phyloP scores from a whole-genome alignment of 64 coral and sea anemone species.

The Montipora foliosa region DNA sequence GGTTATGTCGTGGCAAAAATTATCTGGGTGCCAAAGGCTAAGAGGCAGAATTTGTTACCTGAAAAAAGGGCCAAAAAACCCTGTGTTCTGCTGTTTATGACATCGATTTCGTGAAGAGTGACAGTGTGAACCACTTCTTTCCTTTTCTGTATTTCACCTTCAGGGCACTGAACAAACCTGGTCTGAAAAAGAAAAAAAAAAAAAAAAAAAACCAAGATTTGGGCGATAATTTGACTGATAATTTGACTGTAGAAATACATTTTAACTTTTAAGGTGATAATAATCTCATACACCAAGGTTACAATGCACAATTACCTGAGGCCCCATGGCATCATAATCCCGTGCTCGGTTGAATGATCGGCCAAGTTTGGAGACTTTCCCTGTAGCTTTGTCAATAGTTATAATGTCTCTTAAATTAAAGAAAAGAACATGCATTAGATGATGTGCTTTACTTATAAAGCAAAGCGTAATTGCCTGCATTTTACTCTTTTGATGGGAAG shows the following conservation, averaged over 20 bases:
- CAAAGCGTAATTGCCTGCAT: no score
- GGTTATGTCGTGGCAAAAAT: no score
- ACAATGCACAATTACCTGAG: constrained; percentile 50
- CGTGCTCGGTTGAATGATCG: constrained; percentile 97
- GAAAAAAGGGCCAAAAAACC: constrained; percentile 97
- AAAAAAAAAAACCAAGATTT: not conserved
- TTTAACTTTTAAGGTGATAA: no score
- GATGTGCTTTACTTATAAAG: no score
- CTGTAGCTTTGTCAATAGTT: constrained; percentile 99
- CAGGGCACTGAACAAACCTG: constrained; percentile 98
- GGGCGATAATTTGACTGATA: no score
- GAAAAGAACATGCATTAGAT: not conserved
- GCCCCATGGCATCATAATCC: constrained; percentile 99
- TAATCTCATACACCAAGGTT: not conserved
- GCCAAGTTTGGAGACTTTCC: constrained; percentile 96
- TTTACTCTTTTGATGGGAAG: no score
- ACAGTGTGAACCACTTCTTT: constrained; percentile 99
- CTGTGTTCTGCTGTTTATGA: constrained; percentile 99
- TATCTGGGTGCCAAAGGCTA: not conserved
- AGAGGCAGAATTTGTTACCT: constrained; percentile 30
- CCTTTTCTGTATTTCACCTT: constrained; percentile 97
- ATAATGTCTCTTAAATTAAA: constrained; percentile 86
- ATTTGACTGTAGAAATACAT: no score
- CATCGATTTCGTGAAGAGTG: constrained; percentile 96
- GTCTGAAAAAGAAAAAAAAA: constrained; percentile 70